Evolutionary conservation across 2,797 vertebrate species (phyloP), one percentile per base, ranked within the genome.

Genomic region (Sebastes vulpes): DNA sequence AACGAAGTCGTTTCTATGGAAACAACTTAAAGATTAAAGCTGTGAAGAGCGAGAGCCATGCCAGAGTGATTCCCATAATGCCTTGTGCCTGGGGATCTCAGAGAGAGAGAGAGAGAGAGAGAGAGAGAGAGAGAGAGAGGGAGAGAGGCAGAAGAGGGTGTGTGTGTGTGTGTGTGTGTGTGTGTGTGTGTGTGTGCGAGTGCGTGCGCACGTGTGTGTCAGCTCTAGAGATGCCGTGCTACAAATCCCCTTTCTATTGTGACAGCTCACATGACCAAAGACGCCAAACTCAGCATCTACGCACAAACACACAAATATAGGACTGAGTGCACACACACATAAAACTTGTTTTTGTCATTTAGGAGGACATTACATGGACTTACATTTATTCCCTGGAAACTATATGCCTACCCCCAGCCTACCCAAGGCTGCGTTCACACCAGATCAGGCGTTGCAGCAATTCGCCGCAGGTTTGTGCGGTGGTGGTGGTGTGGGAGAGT

Each of bases 1-100:
- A 90, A 94, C 73, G 42, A 83, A 85, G 81, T 89, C 76, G 95
- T 97, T 96, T 95, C 96, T 95, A 96, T 96, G 95, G 95, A 94
- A 96, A 97, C 96, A 92, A 95, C 94, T 96, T 95, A 95, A 96
- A 96, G 95, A 96, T 96, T 93, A 96, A 94, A 93, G 91, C 93
- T 89, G 89, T 81, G 87, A 94, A 91, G 92, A 94, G 91, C 58
- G 59, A 90, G 87, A 89, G 91, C 89, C 76, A 90, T 88, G 90
- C 92, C 92, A 92, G 92, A 93, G 90, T 88, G 90, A 94, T 90
- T 92, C 92, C 89, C 92, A 94, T 90, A 95, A 93, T 92, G 87
- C 94, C 83, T 90, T 90, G 87, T 88, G 84, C 91, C 87, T 72
- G 90, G 91, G 92, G 92, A 95, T 91, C 89, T 93, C 86, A 83